These are phyloP conservation scores for Gobiocypris rarus DNA, from an alignment of 2,113 vertebrate genomes.

Conservation along the genomic window DNA sequence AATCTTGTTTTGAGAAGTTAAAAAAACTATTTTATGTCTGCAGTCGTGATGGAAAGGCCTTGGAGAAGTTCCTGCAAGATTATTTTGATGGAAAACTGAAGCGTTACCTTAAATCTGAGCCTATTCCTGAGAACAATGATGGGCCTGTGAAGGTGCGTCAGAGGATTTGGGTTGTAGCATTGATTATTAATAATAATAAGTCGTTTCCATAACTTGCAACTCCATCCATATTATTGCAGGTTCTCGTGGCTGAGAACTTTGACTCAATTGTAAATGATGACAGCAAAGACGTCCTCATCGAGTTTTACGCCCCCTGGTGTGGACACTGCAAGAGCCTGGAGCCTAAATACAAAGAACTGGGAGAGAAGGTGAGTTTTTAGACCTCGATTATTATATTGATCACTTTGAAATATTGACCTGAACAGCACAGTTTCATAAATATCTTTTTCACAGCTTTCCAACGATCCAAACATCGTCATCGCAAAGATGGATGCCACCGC, in stretches of 20 bases:
- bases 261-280: conserved; percentile 94
- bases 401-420: background rate
- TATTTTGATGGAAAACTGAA: conserved; percentile 93
- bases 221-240: conserved; percentile 69
- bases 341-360: conserved; percentile 94
- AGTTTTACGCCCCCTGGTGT: conserved; percentile 98
- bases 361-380: conserved; percentile 86
- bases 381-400: background rate
- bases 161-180: background rate
- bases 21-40: conserved; percentile 10
- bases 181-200: background rate
- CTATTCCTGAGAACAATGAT: conserved; percentile 90
- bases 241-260: conserved; percentile 95
- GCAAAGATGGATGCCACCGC: conserved; percentile 99
- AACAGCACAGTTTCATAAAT: background rate
- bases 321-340: conserved; percentile 98
- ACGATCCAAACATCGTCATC: conserved; percentile 89
- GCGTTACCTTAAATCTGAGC: conserved; percentile 93
- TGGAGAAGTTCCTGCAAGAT: conserved; percentile 91
- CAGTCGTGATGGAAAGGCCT: conserved; percentile 93
- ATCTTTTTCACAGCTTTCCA: conserved; percentile 77
- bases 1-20: background rate
- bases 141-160: conserved; percentile 92
- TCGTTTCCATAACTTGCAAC: background rate
- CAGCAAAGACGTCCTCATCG: conserved; percentile 94